phyloP scores from a whole-genome alignment of 2,888 invertebrate genomes.

The Hyposoter didymator region DNA sequence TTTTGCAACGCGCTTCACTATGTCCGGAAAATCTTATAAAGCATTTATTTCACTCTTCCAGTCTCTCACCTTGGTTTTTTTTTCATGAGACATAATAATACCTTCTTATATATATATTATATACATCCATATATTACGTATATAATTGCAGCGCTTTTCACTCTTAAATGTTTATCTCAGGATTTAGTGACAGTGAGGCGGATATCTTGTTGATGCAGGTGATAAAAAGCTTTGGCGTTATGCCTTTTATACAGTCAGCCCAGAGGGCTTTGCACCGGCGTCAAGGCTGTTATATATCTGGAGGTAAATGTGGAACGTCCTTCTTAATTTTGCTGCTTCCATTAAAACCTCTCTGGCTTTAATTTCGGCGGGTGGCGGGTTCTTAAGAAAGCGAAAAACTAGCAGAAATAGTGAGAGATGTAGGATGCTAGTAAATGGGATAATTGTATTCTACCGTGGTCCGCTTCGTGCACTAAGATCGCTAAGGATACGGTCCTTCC shows the following conservation, averaged over 20 bases:
- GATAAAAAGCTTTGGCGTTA: conserved; percentile 55
- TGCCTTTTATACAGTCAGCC: conserved; percentile 31
- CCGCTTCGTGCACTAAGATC: conserved; percentile 56
- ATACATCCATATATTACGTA: conserved; percentile 22
- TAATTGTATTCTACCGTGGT: conserved; percentile 50
- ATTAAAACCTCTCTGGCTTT: conserved; percentile 67
- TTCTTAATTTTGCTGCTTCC: conserved; percentile 70
- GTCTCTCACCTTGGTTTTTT: conserved; percentile 37
- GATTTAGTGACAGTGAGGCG: conserved; percentile 38
- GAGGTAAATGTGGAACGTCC: conserved; percentile 64
- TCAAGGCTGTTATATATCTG: conserved; percentile 44
- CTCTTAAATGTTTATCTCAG: conserved; percentile 65
- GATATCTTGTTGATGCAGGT: conserved; percentile 41
- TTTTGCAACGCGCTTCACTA: conserved; percentile 42
- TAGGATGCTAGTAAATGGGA: conserved; percentile 48
- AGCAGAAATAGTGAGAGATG: conserved; percentile 48
- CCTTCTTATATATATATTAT: conserved; percentile 19
- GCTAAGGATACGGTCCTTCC: conserved; percentile 35
- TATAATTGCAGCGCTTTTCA: conserved; percentile 49
- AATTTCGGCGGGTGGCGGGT: conserved; percentile 59
- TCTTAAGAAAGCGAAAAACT: conserved; percentile 56
- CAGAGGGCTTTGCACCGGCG: not conserved
- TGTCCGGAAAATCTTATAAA: conserved; percentile 65
- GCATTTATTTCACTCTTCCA: conserved; percentile 59
- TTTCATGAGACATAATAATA: conserved; percentile 33